Conservation (phyloP, 2,797 vertebrate genomes). For the Tolypeutes matacus region DNA sequence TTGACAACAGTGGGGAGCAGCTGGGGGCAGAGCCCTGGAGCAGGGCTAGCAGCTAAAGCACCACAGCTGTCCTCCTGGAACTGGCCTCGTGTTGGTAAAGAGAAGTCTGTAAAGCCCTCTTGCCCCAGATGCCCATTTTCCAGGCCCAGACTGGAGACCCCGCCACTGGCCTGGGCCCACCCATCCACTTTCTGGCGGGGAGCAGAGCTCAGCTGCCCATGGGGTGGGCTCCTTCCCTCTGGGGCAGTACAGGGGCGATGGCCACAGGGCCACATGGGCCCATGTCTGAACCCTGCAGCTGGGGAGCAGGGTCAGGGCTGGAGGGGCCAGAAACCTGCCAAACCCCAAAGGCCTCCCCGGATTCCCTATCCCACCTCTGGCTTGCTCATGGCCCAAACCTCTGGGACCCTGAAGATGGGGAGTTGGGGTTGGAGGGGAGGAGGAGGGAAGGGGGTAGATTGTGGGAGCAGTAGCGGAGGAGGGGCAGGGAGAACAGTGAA, state of each 20-base stretch:
- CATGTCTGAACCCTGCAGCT: neutral
- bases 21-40: neutral
- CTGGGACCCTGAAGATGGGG: neutral
- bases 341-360: neutral
- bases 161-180: conserved; percentile 55
- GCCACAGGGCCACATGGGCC: neutral
- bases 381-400: conserved; percentile 9
- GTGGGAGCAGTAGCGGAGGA: neutral
- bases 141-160: conserved; percentile 65
- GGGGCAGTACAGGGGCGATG: neutral
- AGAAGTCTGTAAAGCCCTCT: conserved; percentile 91
- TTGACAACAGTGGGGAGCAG: neutral
- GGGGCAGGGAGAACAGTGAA: neutral
- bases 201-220: neutral
- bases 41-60: neutral
- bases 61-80: conserved; percentile 88
- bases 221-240: neutral
- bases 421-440: neutral
- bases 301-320: neutral
- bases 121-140: conserved; percentile 81
- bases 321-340: neutral
- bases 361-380: neutral
- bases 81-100: conserved; percentile 92
- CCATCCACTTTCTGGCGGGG: neutral
- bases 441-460: neutral